Base-by-base conservation (phyloP, 2,888 invertebrate genomes). In the Rugalucina vietnamica region DNA sequence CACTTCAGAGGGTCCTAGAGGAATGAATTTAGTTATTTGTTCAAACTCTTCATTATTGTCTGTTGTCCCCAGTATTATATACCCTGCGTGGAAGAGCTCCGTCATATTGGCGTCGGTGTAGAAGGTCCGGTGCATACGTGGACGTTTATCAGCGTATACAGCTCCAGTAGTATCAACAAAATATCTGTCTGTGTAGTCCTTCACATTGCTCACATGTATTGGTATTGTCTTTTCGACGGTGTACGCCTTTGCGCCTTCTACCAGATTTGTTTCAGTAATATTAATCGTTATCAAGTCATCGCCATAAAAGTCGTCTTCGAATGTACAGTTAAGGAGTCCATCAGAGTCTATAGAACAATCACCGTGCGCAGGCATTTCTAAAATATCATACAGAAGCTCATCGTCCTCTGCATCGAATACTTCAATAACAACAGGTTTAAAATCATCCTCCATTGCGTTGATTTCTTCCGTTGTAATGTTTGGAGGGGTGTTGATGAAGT, bases 361-460 rank as follows among this genome's bases (percentile, higher is more conserved):
- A 0, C 85, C 80, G n/a, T 87, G 39, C 14, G 27, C 14, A n/a
- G 88, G 89, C 21, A 39, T 29, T 27, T 80, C 43, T 0, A 29
- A 36, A 24, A 90, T 81, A 1, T 85, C 65, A 57, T 86, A 90
- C 18, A 79, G 37, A 1, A 90, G 76, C 12, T 60, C 71, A 65
- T 91, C 91, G 43, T 79, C 74, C 74, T 91, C 90, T 32, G 54
- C 29, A 82, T 91, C 91, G 49, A 29, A 39, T 4, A 78, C 79
- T 72, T 78, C 72, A 36, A 85, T 57, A 5, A 39, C 12, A 14
- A 82, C 49, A 65, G 82, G 77, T 18, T 29, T 36, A 18, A 54
- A 18, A 5, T 14, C 24, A 37, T 88, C 80, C 74, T 88, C 84
- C 3, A 39, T 76, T 14, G 84, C 70, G 1, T 39, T 60, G n/a